Evolutionary conservation across 2,113 vertebrate genomes (phyloP).

Genomic region (Notothenia rossii): DNA sequence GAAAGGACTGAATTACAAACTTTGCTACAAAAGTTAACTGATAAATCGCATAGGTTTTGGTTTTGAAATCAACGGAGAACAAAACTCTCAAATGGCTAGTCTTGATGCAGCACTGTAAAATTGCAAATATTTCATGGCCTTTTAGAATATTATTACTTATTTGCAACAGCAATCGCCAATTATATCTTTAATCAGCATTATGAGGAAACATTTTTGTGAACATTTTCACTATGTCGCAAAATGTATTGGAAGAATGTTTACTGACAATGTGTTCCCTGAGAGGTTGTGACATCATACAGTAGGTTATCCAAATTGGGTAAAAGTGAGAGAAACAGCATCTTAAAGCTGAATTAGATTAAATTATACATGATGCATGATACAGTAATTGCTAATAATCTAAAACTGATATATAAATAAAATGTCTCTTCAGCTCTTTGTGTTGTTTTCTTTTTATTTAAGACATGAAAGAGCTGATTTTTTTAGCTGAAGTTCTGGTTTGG

Average conservation of each 20-base stretch:
- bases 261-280: not conserved
- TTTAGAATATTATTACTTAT: not conserved
- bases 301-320: not conserved
- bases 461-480: too few relatives aligned
- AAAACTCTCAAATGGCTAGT: not conserved
- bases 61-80: not conserved
- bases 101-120: not conserved
- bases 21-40: conserved; percentile 10
- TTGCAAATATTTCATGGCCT: not conserved
- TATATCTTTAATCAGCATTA: not conserved
- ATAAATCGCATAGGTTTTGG: not conserved
- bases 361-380: too few relatives aligned
- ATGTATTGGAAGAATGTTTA: not conserved
- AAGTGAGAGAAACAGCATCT: not conserved
- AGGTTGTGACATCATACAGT: not conserved
- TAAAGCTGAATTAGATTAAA: not conserved
- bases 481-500: too few relatives aligned
- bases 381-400: too few relatives aligned
- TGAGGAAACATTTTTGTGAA: not conserved
- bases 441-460: too few relatives aligned
- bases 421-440: too few relatives aligned
- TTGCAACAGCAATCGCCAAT: not conserved
- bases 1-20: conserved; percentile 19
- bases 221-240: not conserved
- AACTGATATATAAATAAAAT: too few relatives aligned